These are phyloP conservation scores for Eclectus roratus DNA, from an alignment of 2,113 vertebrate genomes.

Conservation along the genomic window DNA sequence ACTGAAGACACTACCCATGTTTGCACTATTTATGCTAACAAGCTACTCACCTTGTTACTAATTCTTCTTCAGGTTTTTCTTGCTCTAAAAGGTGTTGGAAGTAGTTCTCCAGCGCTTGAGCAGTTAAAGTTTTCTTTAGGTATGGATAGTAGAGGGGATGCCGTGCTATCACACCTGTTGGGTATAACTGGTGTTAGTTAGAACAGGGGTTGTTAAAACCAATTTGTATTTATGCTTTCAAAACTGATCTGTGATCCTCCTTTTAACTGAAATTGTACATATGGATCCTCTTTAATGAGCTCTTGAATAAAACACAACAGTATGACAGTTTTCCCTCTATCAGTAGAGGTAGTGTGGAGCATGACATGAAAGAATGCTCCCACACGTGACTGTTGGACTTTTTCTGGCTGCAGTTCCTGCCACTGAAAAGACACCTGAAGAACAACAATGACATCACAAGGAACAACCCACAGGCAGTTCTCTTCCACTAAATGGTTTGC, in stretches of 20 bases:
- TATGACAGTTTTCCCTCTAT: neutral
- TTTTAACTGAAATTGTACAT: neutral
- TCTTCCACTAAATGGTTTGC: neutral
- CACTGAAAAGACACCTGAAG: neutral
- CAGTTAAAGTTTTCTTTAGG: slow-evolving; percentile 84
- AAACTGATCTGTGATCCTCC: neutral
- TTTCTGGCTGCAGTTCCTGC: neutral
- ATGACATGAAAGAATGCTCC: neutral
- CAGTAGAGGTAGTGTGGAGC: neutral
- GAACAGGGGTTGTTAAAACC: neutral
- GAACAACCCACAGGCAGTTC: neutral
- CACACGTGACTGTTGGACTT: neutral
- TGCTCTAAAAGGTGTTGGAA: slow-evolving; percentile 82
- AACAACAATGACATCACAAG: neutral
- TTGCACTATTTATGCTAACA: neutral
- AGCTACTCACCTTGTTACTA: slow-evolving; percentile 78
- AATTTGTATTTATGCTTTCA: neutral
- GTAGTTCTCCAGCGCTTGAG: slow-evolving; percentile 78
- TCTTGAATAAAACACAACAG: neutral
- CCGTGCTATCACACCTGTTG: slow-evolving; percentile 80
- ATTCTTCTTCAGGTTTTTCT: slow-evolving; percentile 25
- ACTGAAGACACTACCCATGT: neutral
- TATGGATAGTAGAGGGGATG: slow-evolving; percentile 85
- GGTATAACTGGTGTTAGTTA: slow-evolving; percentile 9
- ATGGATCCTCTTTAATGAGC: neutral